These are phyloP conservation scores for Drosophila merina DNA, from an alignment of 2,888 invertebrate genomes.

Conservation along the genomic window DNA sequence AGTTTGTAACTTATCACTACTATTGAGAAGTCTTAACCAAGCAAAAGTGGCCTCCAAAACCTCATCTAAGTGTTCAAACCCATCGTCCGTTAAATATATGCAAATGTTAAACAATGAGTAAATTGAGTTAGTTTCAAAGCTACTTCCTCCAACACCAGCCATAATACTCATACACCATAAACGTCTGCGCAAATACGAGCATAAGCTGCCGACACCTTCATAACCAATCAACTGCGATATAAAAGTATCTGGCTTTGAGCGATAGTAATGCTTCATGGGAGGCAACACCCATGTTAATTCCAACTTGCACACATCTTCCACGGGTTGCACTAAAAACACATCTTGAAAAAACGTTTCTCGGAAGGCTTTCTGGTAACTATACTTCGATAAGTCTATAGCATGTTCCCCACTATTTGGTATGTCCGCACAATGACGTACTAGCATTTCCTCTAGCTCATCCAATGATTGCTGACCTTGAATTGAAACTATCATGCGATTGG, in stretches of 20 bases:
- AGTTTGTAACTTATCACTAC: constrained; percentile 51
- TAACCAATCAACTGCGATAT: constrained; percentile 91
- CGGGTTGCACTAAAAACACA: constrained; percentile 89
- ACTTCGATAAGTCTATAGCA: constrained; percentile 86
- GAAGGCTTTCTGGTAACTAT: constrained; percentile 79
- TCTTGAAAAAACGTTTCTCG: constrained; percentile 74
- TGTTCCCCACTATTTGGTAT: constrained; percentile 88
- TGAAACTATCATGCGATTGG: constrained; percentile 94
- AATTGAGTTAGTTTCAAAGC: constrained; percentile 91
- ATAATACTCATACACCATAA: constrained; percentile 91
- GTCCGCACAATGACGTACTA: constrained; percentile 87
- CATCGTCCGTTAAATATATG: constrained; percentile 91
- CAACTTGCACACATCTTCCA: constrained; percentile 89
- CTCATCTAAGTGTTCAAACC: constrained; percentile 88
- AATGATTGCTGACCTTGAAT: constrained; percentile 87
- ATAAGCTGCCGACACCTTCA: constrained; percentile 93
- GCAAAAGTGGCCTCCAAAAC: constrained; percentile 91
- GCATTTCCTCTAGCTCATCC: constrained; percentile 80
- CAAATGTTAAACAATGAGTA: constrained; percentile 90
- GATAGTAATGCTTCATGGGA: constrained; percentile 75
- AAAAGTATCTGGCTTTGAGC: constrained; percentile 86
- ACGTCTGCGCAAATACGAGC: constrained; percentile 88
- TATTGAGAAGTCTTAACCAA: constrained; percentile 90
- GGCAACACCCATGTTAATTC: constrained; percentile 83
- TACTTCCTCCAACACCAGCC: constrained; percentile 89